These are phyloP conservation scores for Siderastrea radians DNA, from an alignment of 92 coral and sea anemone species.

Conservation along the genomic window DNA sequence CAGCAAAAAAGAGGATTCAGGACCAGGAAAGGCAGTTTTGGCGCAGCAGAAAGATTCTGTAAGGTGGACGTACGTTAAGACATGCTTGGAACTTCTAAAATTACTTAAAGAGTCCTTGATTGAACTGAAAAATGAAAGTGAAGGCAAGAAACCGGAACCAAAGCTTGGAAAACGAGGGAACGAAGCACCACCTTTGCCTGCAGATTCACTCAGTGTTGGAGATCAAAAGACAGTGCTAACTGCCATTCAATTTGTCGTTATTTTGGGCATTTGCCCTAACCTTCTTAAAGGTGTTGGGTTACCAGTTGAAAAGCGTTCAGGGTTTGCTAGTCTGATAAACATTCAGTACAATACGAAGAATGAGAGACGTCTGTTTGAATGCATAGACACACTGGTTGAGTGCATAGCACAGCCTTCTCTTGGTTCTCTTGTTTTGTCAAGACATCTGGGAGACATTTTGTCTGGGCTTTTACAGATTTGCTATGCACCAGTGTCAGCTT, in stretches of 20 bases:
- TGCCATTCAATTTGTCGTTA: slow-evolving; percentile 85
- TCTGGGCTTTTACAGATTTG: slow-evolving; percentile 86
- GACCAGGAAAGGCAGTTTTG: neutral
- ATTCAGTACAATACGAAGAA: slow-evolving; percentile 44
- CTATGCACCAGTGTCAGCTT: slow-evolving; percentile 64
- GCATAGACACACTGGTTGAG: slow-evolving; percentile 66
- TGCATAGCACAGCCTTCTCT: slow-evolving; percentile 76
- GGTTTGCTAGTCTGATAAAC: slow-evolving; percentile 71
- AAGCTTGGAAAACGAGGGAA: neutral
- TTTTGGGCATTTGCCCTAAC: slow-evolving; percentile 90
- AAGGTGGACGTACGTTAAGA: slow-evolving; percentile 74
- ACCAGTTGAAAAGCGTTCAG: slow-evolving; percentile 88
- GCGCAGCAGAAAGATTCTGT: neutral
- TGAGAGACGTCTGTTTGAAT: slow-evolving; percentile 75
- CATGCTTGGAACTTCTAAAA: slow-evolving; percentile 63
- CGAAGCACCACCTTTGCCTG: slow-evolving; percentile 59
- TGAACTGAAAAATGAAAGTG: neutral
- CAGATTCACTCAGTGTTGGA: slow-evolving; percentile 76
- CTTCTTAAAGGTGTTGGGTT: slow-evolving; percentile 89
- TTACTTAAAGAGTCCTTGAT: slow-evolving; percentile 46
- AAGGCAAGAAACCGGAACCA: neutral
- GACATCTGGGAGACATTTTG: slow-evolving; percentile 89
- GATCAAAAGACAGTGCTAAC: slow-evolving; percentile 84
- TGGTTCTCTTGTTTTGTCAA: slow-evolving; percentile 85
- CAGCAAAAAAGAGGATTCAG: neutral